Evolutionary conservation across 2,113 vertebrate genomes (phyloP).

Genomic region (Ctenomys sociabilis): DNA sequence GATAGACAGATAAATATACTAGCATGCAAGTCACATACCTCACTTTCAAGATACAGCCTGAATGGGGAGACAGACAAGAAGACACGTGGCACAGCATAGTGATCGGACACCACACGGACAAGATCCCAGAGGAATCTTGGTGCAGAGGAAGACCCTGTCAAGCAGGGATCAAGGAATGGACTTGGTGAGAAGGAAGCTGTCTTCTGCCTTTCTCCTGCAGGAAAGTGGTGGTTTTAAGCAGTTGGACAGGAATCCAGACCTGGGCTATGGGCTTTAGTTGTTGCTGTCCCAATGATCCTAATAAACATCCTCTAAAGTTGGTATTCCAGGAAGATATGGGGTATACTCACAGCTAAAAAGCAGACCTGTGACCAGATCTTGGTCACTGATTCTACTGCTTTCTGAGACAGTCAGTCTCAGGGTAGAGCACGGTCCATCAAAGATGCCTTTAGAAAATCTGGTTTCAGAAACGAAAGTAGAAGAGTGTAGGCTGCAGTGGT

Average conservation of each 20-base stretch:
- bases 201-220: neutral
- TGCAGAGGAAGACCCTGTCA: neutral
- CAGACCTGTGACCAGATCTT: neutral
- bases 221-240: neutral
- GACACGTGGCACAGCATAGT: neutral
- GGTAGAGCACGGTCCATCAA: neutral
- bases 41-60: neutral
- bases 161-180: neutral
- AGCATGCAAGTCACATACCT: neutral
- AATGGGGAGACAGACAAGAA: neutral
- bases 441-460: neutral
- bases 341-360: neutral
- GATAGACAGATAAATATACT: neutral
- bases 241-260: neutral
- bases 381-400: neutral
- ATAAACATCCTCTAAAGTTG: neutral
- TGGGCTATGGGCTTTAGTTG: neutral
- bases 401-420: neutral
- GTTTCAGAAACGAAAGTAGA: neutral
- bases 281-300: neutral
- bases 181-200: neutral
- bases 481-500: neutral
- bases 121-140: accelerated
- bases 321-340: neutral
- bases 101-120: neutral